Base-by-base conservation (phyloP, 2,113 vertebrate species). In the Mugil cephalus region DNA sequence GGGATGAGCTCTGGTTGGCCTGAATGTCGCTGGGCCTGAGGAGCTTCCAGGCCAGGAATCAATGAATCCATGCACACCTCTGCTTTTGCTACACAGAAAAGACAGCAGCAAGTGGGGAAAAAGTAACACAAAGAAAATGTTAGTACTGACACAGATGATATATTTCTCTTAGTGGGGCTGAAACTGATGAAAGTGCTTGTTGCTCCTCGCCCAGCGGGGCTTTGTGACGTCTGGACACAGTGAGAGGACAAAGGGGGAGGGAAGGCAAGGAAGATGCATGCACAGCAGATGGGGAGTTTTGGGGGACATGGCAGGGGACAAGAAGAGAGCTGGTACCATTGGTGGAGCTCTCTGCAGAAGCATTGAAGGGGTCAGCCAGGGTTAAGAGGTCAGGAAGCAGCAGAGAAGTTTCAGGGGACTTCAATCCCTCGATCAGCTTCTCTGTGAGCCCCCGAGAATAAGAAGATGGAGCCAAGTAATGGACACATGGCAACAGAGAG, bases 371-470 rank as follows among this genome's bases (percentile, higher is more conserved):
- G 81, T 96, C 95, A 84, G 94, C 86, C 45, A 95, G 93, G 88
- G 95, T 95, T 92, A 97, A 93, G 77, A 97, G 94, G 70, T 97
- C 95, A 24, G 95, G 95, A 84, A 97, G 95, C 91, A 97, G 95
- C 83, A 97, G 93, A 46, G 94, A 95, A 87, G 95, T 94, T 81
- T 97, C 96, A 52, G 96, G 95, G 93, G 95, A 96, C 92, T 95
- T 96, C 87, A 97, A 93, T 85, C 96, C 95, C 94, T 98, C 95
- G 80, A 97, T 97, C 92, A 98, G 94, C 93, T 96, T 97, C 89
- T 97, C 96, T 98, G 91, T 71, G 83, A 84, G 63, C 19, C 19
- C 86, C 30, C 50, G 52, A 74, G n/a, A 82, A 65, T 77, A 45
- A 52, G 35, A 61, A 53, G 69, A 66, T n/a, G 21, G 10, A 69